A percentile compares a stretch with the other conserved stretches of the same genome.
phyloP scores from a whole-genome alignment of 2,888 invertebrate genomes.

The Brachycybe producta region DNA sequence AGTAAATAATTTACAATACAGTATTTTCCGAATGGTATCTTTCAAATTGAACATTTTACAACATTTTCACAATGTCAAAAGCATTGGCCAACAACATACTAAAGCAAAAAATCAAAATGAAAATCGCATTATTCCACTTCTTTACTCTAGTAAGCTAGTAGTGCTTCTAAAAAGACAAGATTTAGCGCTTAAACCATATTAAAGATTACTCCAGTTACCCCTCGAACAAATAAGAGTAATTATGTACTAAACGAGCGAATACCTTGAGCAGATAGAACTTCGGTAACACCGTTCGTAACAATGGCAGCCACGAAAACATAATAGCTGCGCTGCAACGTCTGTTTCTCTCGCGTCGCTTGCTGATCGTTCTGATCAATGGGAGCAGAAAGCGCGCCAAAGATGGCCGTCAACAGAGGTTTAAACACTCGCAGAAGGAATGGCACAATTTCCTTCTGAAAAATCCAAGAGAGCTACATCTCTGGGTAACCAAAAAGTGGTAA shows the following conservation, averaged over 20 bases:
- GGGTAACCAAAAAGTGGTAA: constrained; percentile 17
- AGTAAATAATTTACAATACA: too few relatives aligned
- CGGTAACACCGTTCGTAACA: constrained; percentile 38
- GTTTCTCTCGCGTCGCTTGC: constrained; percentile 37
- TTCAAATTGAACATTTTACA: constrained; percentile 10
- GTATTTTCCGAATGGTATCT: too few relatives aligned
- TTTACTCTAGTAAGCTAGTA: neutral
- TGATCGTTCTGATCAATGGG: constrained; percentile 39
- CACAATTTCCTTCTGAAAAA: constrained; percentile 38
- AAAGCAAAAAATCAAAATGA: constrained; percentile 5
- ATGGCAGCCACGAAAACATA: constrained; percentile 39
- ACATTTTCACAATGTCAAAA: too few relatives aligned
- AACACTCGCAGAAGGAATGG: constrained; percentile 41
- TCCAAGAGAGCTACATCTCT: constrained; percentile 26
- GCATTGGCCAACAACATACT: too few relatives aligned
- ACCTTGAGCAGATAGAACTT: constrained; percentile 34
- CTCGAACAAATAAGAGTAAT: constrained; percentile 6
- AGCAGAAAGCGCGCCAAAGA: constrained; percentile 35
- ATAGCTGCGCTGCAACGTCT: constrained; percentile 38
- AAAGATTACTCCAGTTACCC: too few relatives aligned
- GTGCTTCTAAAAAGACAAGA: neutral
- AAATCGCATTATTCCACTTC: neutral
- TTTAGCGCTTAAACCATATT: too few relatives aligned
- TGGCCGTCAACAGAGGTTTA: constrained; percentile 38
- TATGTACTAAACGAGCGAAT: constrained; percentile 1